These are phyloP conservation scores for Saccopteryx bilineata DNA, from an alignment of 2,113 vertebrate genomes.

Conservation along the genomic window DNA sequence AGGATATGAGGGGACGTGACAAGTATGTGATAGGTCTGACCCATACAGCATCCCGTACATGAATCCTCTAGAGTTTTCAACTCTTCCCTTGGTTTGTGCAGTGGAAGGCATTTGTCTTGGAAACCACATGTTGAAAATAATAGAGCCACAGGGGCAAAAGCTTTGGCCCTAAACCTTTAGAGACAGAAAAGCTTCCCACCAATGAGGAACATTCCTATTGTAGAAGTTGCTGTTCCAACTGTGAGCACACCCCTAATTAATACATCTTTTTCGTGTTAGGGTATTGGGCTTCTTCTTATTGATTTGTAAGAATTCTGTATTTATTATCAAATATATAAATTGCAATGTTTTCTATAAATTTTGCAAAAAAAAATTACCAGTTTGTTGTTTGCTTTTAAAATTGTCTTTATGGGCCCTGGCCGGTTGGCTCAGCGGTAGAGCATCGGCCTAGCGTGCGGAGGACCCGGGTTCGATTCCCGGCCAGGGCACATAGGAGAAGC, in stretches of 20 bases:
- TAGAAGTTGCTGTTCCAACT: background rate
- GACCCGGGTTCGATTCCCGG: too few relatives aligned
- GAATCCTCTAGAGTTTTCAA: background rate
- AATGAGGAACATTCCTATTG: background rate
- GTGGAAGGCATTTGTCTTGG: background rate
- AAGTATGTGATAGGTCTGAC: background rate
- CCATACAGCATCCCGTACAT: background rate
- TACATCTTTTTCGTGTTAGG: background rate
- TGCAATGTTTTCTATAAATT: constrained; percentile 7
- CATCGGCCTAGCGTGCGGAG: too few relatives aligned
- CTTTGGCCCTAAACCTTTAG: background rate
- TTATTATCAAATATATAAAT: constrained; percentile 40
- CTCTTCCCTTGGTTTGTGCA: background rate
- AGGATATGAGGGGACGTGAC: background rate
- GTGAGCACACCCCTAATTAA: background rate
- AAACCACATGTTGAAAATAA: background rate
- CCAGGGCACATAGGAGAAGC: too few relatives aligned
- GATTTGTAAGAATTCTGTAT: background rate
- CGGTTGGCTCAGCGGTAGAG: too few relatives aligned
- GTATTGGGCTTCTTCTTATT: background rate
- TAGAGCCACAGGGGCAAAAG: background rate
- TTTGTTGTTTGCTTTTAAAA: constrained; percentile 31
- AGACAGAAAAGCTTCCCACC: background rate
- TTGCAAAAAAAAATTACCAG: background rate
- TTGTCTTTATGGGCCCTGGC: background rate